These are phyloP conservation scores for Lordiphosa stackelbergi DNA, from an alignment of 1,140 invertebrate genomes.

Conservation along the genomic window DNA sequence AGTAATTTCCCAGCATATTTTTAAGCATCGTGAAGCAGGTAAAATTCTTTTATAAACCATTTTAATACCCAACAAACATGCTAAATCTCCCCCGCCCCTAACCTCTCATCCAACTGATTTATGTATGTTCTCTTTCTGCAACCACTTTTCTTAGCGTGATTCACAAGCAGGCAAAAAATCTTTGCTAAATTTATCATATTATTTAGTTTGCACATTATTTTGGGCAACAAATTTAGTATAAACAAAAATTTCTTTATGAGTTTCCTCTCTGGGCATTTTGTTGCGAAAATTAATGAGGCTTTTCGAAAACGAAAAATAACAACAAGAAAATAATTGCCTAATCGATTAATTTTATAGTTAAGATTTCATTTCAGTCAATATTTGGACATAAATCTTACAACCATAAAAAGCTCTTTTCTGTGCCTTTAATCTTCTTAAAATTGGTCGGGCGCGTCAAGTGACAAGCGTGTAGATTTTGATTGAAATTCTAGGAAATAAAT, in stretches of 20 bases:
- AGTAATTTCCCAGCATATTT: neutral
- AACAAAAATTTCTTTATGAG: conserved; percentile 40
- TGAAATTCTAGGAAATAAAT: conserved; percentile 23
- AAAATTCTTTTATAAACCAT: conserved; percentile 38
- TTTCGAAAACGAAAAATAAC: conserved; percentile 19
- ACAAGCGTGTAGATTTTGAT: conserved; percentile 34
- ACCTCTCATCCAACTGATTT: conserved; percentile 44
- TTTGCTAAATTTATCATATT: conserved; percentile 46
- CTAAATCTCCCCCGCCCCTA: conserved; percentile 16
- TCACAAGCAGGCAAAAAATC: conserved; percentile 22
- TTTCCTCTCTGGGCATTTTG: conserved; percentile 26
- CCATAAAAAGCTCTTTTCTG: conserved; percentile 23
- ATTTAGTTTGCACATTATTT: conserved; percentile 54
- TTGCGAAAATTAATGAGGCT: conserved; percentile 46
- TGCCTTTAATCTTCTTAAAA: conserved; percentile 43
- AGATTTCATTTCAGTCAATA: conserved; percentile 15
- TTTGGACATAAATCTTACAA: conserved; percentile 23
- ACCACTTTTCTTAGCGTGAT: conserved; percentile 23
- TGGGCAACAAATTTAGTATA: conserved; percentile 49
- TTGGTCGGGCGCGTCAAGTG: conserved; percentile 29
- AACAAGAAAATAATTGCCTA: conserved; percentile 34
- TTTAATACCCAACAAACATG: conserved; percentile 56
- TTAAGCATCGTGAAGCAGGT: conserved; percentile 33
- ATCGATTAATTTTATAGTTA: conserved; percentile 39
- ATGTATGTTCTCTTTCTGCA: conserved; percentile 20